A percentile compares a stretch with the other conserved stretches of the same genome.
These are phyloP conservation scores for Anguilla obscura DNA, from an alignment of 2,797 vertebrate species.

Conservation along the genomic window DNA sequence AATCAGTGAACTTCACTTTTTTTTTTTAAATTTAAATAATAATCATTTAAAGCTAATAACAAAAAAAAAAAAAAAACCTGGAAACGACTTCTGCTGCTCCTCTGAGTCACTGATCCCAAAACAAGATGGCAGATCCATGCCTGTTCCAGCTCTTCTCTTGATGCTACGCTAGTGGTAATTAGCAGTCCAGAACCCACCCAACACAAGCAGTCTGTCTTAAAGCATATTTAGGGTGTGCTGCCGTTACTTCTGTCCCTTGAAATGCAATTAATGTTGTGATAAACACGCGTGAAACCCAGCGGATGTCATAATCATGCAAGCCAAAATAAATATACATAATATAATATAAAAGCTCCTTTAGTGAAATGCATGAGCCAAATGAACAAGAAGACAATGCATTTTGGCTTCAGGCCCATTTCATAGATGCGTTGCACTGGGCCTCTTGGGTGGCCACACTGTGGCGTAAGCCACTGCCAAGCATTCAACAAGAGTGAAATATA, in stretches of 20 bases:
- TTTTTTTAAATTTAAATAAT: neutral
- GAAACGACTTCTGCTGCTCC: neutral
- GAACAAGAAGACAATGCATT: neutral
- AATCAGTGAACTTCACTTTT: conserved; percentile 29
- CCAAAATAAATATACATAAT: neutral
- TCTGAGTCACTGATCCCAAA: neutral
- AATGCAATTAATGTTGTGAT: neutral
- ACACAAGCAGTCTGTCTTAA: neutral
- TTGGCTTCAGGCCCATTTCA: too few species aligned
- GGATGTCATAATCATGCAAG: neutral
- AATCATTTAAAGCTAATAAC: neutral
- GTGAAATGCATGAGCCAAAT: neutral
- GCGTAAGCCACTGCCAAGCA: neutral
- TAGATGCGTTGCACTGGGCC: too few species aligned
- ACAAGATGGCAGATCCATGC: neutral
- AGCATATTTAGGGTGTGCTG: neutral
- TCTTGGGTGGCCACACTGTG: too few species aligned
- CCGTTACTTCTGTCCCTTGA: neutral
- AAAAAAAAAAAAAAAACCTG: neutral
- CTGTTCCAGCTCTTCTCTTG: neutral
- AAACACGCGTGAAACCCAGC: neutral
- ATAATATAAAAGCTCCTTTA: neutral
- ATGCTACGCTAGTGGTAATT: neutral
- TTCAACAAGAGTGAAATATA: neutral
- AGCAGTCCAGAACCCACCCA: neutral